Percentiles rank a stretch among this genome's conserved stretches.
phyloP scores from a whole-genome alignment of 1,140 invertebrate genomes.

The Parasteatoda tepidariorum region DNA sequence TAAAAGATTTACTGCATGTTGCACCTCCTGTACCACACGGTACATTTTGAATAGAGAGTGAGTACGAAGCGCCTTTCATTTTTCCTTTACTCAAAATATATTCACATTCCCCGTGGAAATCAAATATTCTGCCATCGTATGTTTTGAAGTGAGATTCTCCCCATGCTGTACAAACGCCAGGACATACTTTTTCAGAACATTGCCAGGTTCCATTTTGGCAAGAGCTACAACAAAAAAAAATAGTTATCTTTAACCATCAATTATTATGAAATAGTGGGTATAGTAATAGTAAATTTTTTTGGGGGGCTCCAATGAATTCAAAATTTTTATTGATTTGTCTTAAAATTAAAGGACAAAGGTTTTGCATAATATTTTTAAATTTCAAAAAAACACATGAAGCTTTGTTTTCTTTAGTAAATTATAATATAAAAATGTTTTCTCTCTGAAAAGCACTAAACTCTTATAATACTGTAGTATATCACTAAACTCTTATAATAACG shows the following conservation, averaged over 20 bases:
- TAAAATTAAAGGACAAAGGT: too few relatives aligned
- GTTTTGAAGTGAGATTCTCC: constrained; percentile 89
- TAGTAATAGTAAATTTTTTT: too few relatives aligned
- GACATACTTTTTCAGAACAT: constrained; percentile 68
- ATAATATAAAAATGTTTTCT: too few relatives aligned
- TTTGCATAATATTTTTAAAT: too few relatives aligned
- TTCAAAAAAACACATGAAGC: too few relatives aligned
- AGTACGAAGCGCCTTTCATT: constrained; percentile 66
- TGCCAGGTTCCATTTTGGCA: constrained; percentile 68
- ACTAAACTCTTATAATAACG: too few relatives aligned
- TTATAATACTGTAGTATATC: too few relatives aligned
- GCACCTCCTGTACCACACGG: constrained; percentile 87
- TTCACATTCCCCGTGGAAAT: constrained; percentile 89
- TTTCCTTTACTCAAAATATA: constrained; percentile 83
- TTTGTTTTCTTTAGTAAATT: too few relatives aligned
- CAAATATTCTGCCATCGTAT: constrained; percentile 84
- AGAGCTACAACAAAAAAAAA: constrained; percentile 69
- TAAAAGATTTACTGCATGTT: constrained; percentile 87
- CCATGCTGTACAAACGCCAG: constrained; percentile 82
- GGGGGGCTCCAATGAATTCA: too few relatives aligned
- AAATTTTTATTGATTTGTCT: too few relatives aligned
- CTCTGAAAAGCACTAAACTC: too few relatives aligned
- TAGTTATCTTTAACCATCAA: too few relatives aligned
- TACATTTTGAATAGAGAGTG: constrained; percentile 75
- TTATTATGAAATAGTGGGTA: neutral